Conservation (phyloP, 1,140 invertebrate genomes). For the Drosophila littoralis region DNA sequence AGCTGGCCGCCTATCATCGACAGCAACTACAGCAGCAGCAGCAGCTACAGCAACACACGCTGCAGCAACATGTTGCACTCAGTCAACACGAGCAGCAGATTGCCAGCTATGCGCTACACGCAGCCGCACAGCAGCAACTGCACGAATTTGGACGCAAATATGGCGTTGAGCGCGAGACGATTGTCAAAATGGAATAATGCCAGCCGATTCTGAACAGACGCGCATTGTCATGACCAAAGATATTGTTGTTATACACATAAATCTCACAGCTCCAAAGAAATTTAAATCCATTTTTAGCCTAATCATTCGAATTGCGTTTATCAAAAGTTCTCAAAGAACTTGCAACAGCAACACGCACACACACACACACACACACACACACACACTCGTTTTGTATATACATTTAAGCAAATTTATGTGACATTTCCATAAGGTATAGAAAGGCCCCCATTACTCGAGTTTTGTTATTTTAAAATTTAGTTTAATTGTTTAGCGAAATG, state of each 20-base stretch:
- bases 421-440: constrained; percentile 50
- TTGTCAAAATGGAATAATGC: constrained; percentile 79
- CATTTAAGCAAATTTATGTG: constrained; percentile 48
- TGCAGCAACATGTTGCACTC: constrained; percentile 61
- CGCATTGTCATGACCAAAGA: constrained; percentile 62
- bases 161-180: constrained; percentile 68
- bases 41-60: constrained; percentile 49
- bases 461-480: constrained; percentile 65
- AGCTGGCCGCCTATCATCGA: constrained; percentile 62
- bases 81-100: constrained; percentile 65
- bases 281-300: constrained; percentile 33
- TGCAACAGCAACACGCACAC: constrained; percentile 4
- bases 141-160: constrained; percentile 73
- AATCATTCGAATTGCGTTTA: constrained; percentile 52
- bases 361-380: constrained; percentile 5
- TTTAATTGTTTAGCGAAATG: constrained; percentile 69
- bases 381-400: constrained; percentile 60
- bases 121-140: constrained; percentile 61
- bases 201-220: constrained; percentile 3
- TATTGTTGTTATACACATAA: constrained; percentile 65
- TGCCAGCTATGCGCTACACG: constrained; percentile 64
- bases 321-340: constrained; percentile 70
- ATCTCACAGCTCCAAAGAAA: constrained; percentile 81
- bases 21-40: constrained; percentile 56
- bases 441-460: constrained; percentile 57